A percentile compares a stretch with the other conserved stretches of the same genome.
These are phyloP conservation scores for Dascillus cervinus DNA, from an alignment of 2,888 invertebrate genomes.

Conservation along the genomic window DNA sequence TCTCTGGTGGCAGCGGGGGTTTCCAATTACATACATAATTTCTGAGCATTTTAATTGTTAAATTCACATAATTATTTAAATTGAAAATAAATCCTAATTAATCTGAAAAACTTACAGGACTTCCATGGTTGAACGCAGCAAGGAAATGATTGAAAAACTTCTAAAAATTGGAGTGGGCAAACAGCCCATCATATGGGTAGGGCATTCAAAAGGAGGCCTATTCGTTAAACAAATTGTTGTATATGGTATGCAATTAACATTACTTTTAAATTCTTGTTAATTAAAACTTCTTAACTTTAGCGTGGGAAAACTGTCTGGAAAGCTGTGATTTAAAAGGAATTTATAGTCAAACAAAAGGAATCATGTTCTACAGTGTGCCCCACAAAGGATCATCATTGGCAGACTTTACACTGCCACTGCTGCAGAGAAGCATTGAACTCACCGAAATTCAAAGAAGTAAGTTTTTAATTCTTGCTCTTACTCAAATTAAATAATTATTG, in stretches of 20 bases:
- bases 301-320: conserved; percentile 38
- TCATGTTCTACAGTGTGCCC: conserved; percentile 83
- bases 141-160: conserved; percentile 62
- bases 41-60: too few relatives aligned
- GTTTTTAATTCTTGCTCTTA: conserved; percentile 15
- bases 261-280: conserved; percentile 1
- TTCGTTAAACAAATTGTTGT: conserved; percentile 78
- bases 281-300: conserved; percentile 23
- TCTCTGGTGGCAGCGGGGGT: too few relatives aligned
- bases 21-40: too few relatives aligned
- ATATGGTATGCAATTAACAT: conserved; percentile 47
- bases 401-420: conserved; percentile 62
- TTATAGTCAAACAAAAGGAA: conserved; percentile 52
- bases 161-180: conserved; percentile 61
- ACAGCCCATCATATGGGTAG: conserved; percentile 77
- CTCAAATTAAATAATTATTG: conserved; percentile 5
- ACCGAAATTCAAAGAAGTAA: conserved; percentile 71
- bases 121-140: conserved; percentile 57
- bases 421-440: conserved; percentile 70
- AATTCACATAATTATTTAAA: too few relatives aligned
- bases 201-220: conserved; percentile 81
- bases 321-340: conserved; percentile 41
- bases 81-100: too few relatives aligned
- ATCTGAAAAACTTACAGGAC: too few relatives aligned
- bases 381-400: conserved; percentile 77